Conservation (phyloP, 2,113 vertebrate species). For the rabbit (Oryctolagus cuniculus) region DNA sequence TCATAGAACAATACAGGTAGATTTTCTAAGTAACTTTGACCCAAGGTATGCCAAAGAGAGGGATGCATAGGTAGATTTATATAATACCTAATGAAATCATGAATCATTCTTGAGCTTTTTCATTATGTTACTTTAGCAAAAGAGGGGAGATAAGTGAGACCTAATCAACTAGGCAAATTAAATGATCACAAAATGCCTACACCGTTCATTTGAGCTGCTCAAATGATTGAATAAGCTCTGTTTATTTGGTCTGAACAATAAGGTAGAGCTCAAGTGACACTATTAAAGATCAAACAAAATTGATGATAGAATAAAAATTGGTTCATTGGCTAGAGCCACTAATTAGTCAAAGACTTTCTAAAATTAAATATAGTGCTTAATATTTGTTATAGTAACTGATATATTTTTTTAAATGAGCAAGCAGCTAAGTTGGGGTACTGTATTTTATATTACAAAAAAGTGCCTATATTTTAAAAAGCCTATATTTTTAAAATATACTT, state of each 20-base stretch:
- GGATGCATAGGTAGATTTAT: constrained; percentile 56
- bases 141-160: constrained; percentile 52
- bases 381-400: constrained; percentile 61
- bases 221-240: constrained; percentile 63
- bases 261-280: constrained; percentile 63
- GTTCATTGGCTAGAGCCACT: constrained; percentile 62
- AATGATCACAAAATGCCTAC: constrained; percentile 75
- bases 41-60: constrained; percentile 9
- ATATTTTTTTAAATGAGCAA: constrained; percentile 70
- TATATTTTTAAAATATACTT: too few relatives aligned
- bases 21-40: constrained; percentile 5
- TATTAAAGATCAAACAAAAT: constrained; percentile 74
- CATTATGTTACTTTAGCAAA: constrained; percentile 64
- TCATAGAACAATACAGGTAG: not conserved
- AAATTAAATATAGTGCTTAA: constrained; percentile 71
- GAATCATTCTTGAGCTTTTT: constrained; percentile 71
- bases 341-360: constrained; percentile 71
- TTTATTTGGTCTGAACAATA: constrained; percentile 67
- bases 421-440: not conserved
- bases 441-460: not conserved
- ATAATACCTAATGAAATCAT: constrained; percentile 65
- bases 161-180: constrained; percentile 76
- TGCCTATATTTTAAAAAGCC: too few relatives aligned
- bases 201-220: constrained; percentile 69
- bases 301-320: constrained; percentile 75